These are phyloP conservation scores for Dryomyza anilis DNA, from an alignment of 2,888 invertebrate species.

Conservation along the genomic window DNA sequence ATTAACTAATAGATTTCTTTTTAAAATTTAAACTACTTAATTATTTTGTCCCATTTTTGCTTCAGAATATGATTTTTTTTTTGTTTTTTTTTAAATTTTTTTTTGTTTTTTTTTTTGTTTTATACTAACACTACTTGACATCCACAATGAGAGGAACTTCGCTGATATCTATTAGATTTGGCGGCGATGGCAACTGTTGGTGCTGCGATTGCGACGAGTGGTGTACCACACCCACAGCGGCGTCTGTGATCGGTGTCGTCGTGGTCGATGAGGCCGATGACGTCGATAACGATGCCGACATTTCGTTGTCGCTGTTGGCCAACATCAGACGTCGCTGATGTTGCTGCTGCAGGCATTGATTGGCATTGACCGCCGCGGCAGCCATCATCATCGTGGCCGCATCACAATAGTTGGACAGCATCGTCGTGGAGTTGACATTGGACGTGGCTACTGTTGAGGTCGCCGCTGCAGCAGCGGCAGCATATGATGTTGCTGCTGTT, in stretches of 20 bases:
- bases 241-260: conserved; percentile 22
- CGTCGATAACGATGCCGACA: conserved; percentile 39
- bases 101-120: conserved; percentile 38
- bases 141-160: conserved; percentile 62
- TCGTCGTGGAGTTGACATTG: conserved; percentile 50
- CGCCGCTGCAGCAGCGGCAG: conserved; percentile 36
- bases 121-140: conserved; percentile 59
- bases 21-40: too few species aligned
- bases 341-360: conserved; percentile 58
- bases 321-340: conserved; percentile 51
- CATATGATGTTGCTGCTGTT: conserved; percentile 25
- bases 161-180: conserved; percentile 61
- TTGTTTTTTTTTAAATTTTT: conserved; percentile 35
- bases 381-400: conserved; percentile 60
- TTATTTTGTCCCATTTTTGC: too few species aligned
- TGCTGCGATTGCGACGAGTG: conserved; percentile 16
- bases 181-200: conserved; percentile 49
- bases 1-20: conserved; percentile 30
- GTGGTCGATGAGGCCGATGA: conserved; percentile 35
- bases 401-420: conserved; percentile 61
- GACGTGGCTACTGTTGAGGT: conserved; percentile 41
- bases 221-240: conserved; percentile 18
- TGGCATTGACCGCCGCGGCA: conserved; percentile 58
- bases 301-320: conserved; percentile 42
- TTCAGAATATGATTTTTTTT: conserved; percentile 35